These are phyloP conservation scores for Drosophila sordidapex DNA, from an alignment of 2,888 invertebrate genomes.

Conservation along the genomic window DNA sequence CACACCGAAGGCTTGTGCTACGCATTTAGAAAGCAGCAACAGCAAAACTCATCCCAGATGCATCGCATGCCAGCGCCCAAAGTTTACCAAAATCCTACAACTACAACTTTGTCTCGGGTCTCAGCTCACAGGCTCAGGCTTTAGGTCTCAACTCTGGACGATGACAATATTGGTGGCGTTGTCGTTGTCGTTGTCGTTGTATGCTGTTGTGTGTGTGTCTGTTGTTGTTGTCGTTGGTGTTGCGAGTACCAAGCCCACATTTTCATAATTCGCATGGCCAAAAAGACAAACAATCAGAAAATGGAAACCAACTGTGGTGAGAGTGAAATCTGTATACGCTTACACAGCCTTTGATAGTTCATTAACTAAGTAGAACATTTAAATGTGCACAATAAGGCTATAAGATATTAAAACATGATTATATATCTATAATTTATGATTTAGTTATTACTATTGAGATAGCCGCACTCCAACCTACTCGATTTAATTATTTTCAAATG, in stretches of 20 bases:
- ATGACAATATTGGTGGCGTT: slow-evolving; percentile 60
- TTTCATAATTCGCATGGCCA: slow-evolving; percentile 74
- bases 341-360: neutral
- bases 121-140: slow-evolving; percentile 31
- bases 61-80: slow-evolving; percentile 53
- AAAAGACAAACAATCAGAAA: slow-evolving; percentile 41
- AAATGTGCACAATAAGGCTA: neutral
- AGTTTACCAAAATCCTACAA: slow-evolving; percentile 27
- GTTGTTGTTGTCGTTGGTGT: slow-evolving; percentile 23
- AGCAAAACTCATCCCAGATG: slow-evolving; percentile 40
- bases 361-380: neutral
- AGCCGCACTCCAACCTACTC: too few relatives aligned
- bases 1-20: slow-evolving; percentile 51
- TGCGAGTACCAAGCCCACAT: slow-evolving; percentile 73
- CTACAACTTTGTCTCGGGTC: slow-evolving; percentile 21
- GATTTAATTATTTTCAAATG: neutral
- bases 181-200: slow-evolving; percentile 34
- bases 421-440: neutral
- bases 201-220: neutral
- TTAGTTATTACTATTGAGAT: too few relatives aligned
- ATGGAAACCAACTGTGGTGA: neutral
- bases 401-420: neutral
- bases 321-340: slow-evolving; percentile 15
- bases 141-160: slow-evolving; percentile 39
- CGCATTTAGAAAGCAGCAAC: slow-evolving; percentile 72